Evolutionary conservation across 1,140 invertebrate genomes (phyloP), one percentile per base, ranked within the genome.

Genomic region (Belonocnema kinseyi): DNA sequence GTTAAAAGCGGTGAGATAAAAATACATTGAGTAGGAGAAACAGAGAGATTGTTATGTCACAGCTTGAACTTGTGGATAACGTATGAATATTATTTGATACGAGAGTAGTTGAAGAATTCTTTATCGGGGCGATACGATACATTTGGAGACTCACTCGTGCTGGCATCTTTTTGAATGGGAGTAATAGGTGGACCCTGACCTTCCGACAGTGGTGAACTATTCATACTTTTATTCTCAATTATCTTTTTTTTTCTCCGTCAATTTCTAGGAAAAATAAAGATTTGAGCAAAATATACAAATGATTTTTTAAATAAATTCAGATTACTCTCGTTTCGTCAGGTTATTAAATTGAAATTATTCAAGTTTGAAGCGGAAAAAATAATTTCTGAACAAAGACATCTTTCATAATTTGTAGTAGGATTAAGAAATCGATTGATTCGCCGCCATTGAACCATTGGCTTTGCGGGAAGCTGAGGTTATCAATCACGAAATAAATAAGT

Each of bases 401-500:
- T 66, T 66, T 66, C 61, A 66, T 66, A 40, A 66, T 40, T 40
- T 66, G 61, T 66, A 66, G 61, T 33, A 40, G 7, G 61, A 66
- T 66, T 66, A 46, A 33, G 61, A 66, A 66, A 66, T 66, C 26
- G 26, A 66, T 66, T 33, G 26, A 46, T n/a, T 66, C 79, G 85
- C 71, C 82, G 85, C 82, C 84, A 85, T 75, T 88, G 85, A 77
- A 51, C 72, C 46, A 73, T 61, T 66, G 51, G 81, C 75, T 78
- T 82, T 82, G 76, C 82, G 82, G 83, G 84, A 88, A 88, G 80
- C 80, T 79, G 86, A 84, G 87, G 85, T 90, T 90, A 90, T 90
- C 88, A 85, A 83, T 83, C 85, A 77, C 76, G 79, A 83, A 90
- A 90, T 86, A 90, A 91, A 89, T 87, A 90, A 89, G 84, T 90